Percentiles rank a stretch among this genome's conserved stretches.
Conservation (phyloP, 2,797 vertebrate genomes). For the Periophthalmus magnuspinnatus region DNA sequence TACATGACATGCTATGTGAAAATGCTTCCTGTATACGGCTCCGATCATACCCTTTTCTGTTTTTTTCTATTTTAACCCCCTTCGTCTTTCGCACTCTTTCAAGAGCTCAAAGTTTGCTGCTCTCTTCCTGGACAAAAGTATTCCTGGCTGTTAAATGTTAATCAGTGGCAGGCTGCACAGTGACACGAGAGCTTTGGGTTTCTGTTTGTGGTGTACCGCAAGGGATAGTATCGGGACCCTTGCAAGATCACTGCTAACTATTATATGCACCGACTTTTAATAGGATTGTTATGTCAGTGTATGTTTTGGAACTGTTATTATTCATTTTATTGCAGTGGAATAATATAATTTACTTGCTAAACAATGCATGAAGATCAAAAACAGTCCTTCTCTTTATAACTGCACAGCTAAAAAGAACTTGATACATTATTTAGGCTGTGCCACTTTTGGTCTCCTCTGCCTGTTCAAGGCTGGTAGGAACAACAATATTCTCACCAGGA, state of each 20-base stretch:
- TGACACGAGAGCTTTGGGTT: conserved; percentile 43
- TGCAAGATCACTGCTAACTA: conserved; percentile 34
- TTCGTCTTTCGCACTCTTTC: conserved; percentile 47
- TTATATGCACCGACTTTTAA: conserved; percentile 7
- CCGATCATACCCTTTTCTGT: conserved; percentile 57
- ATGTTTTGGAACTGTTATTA: conserved; percentile 52
- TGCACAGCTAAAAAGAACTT: conserved; percentile 61
- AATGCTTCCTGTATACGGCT: conserved; percentile 74
- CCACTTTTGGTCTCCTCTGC: conserved; percentile 64
- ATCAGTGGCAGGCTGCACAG: conserved; percentile 56
- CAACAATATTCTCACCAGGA: conserved; percentile 58
- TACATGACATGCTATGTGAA: conserved; percentile 75
- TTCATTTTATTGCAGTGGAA: conserved; percentile 74
- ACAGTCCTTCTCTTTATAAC: conserved; percentile 65
- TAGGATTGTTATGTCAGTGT: conserved; percentile 39
- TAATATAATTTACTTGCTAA: conserved; percentile 75
- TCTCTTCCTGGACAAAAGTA: conserved; percentile 68
- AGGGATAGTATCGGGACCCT: conserved; percentile 30
- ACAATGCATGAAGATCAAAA: conserved; percentile 73
- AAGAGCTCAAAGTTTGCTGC: conserved; percentile 70
- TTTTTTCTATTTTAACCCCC: conserved; percentile 34
- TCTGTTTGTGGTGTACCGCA: conserved; percentile 36
- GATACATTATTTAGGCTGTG: conserved; percentile 75
- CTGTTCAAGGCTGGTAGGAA: conserved; percentile 58
- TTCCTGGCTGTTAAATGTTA: conserved; percentile 76